phyloP scores from a whole-genome alignment of 2,797 vertebrate species.

The Euphonia xanthogaster region DNA sequence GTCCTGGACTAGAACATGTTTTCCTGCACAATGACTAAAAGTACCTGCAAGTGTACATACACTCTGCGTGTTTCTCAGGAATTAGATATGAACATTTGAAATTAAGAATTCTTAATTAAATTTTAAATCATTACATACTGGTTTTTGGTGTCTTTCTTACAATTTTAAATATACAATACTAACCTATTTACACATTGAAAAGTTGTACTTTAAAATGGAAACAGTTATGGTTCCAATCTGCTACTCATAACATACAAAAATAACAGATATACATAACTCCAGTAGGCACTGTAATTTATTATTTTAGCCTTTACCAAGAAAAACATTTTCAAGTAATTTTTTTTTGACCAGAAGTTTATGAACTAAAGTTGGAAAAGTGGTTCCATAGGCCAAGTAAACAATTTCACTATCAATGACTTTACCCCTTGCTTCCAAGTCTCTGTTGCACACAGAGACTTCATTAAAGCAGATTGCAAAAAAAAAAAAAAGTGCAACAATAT shows the following conservation, averaged over 20 bases:
- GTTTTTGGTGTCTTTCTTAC: neutral
- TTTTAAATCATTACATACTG: neutral
- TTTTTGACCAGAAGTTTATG: neutral
- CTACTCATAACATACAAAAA: conserved; percentile 2
- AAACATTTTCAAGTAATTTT: neutral
- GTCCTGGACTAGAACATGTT: neutral
- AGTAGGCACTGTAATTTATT: neutral
- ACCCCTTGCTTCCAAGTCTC: neutral
- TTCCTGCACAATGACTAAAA: neutral
- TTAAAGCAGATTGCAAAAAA: neutral
- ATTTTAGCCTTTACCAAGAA: neutral
- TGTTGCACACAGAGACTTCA: neutral
- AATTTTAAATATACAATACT: neutral
- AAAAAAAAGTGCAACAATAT: neutral
- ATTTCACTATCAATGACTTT: neutral
- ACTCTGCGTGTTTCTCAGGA: neutral
- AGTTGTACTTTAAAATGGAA: conserved; percentile 9
- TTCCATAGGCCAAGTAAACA: conserved; percentile 17
- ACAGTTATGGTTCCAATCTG: neutral
- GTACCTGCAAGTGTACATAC: neutral
- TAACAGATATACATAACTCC: neutral
- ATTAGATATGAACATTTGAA: neutral
- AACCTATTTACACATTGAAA: neutral
- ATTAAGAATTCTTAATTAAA: neutral
- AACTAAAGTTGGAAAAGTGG: neutral